phyloP scores from a whole-genome alignment of 1,140 invertebrate genomes.

The Condylostylus longicornis region DNA sequence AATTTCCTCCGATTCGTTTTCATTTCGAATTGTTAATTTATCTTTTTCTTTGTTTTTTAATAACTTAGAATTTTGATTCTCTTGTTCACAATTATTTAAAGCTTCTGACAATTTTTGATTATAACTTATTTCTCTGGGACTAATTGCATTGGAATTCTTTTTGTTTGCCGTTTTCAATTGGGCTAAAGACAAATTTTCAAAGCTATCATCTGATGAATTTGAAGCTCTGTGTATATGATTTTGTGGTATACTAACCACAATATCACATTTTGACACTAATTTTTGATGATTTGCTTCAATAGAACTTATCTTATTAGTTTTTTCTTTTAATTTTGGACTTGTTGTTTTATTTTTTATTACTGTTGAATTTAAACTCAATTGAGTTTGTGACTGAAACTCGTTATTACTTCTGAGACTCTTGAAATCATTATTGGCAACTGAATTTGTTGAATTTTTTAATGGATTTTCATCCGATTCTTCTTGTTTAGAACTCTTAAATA shows the following conservation, averaged over 20 bases:
- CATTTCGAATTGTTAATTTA: too few species aligned
- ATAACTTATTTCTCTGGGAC: too few species aligned
- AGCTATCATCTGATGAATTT: slow-evolving; percentile 16
- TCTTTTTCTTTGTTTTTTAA: slow-evolving; percentile 6
- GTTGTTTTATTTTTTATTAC: neutral
- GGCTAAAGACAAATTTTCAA: slow-evolving; percentile 14
- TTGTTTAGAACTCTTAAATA: too few species aligned
- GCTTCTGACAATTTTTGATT: too few species aligned
- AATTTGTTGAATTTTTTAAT: slow-evolving; percentile 5
- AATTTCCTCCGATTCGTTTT: too few species aligned
- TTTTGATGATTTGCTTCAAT: neutral
- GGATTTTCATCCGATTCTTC: neutral
- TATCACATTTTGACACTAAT: slow-evolving; percentile 14
- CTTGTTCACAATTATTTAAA: neutral
- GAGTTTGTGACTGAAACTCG: slow-evolving; percentile 19
- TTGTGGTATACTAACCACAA: slow-evolving; percentile 27
- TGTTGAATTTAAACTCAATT: slow-evolving; percentile 4
- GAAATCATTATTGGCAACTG: slow-evolving; percentile 15
- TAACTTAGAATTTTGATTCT: neutral
- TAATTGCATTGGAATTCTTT: slow-evolving; percentile 10
- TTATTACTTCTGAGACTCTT: slow-evolving; percentile 29
- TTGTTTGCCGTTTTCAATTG: slow-evolving; percentile 24
- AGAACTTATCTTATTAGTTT: slow-evolving; percentile 7
- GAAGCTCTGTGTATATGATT: slow-evolving; percentile 17
- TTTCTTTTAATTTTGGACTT: neutral